Percentiles rank a stretch among this genome's conserved stretches.
Evolutionary conservation across 2,797 vertebrate species (phyloP).

Genomic region (Spinibarbus caldwelli): DNA sequence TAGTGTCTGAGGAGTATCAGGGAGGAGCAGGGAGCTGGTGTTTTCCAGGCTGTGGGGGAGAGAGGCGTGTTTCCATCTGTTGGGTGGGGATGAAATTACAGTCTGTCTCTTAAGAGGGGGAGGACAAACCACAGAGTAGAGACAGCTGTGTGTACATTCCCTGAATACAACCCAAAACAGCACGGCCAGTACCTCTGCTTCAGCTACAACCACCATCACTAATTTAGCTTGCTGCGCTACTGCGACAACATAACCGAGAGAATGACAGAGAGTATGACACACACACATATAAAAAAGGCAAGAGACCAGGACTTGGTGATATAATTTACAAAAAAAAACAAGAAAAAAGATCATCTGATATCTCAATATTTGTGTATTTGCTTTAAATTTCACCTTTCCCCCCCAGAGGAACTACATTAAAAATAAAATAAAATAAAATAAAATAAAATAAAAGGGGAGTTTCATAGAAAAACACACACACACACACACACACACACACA

Average conservation of each 20-base stretch:
- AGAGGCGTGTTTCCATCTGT: conserved; percentile 51
- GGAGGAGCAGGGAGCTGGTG: not conserved
- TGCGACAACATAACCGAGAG: no score
- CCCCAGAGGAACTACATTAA: not conserved
- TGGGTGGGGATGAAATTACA: conserved; percentile 64
- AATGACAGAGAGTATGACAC: no score
- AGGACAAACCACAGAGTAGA: conserved; percentile 42
- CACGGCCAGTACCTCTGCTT: no score
- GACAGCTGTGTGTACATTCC: conserved; percentile 42
- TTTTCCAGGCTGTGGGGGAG: conserved; percentile 17
- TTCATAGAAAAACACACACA: no score
- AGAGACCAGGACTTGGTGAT: not conserved
- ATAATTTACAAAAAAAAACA: not conserved
- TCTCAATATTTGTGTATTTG: not conserved
- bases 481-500: no score
- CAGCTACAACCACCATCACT: no score
- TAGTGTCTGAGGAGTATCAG: conserved; percentile 33
- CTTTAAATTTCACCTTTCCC: not conserved
- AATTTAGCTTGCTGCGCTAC: no score
- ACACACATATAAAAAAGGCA: not conserved
- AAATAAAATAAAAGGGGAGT: not conserved
- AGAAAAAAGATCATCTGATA: not conserved
- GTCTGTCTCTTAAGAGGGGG: conserved; percentile 41
- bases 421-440: no score
- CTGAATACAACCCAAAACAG: no score